A percentile compares a stretch with the other conserved stretches of the same genome.
phyloP scores from a whole-genome alignment of 2,797 vertebrate species.

The Eulemur rubriventer region DNA sequence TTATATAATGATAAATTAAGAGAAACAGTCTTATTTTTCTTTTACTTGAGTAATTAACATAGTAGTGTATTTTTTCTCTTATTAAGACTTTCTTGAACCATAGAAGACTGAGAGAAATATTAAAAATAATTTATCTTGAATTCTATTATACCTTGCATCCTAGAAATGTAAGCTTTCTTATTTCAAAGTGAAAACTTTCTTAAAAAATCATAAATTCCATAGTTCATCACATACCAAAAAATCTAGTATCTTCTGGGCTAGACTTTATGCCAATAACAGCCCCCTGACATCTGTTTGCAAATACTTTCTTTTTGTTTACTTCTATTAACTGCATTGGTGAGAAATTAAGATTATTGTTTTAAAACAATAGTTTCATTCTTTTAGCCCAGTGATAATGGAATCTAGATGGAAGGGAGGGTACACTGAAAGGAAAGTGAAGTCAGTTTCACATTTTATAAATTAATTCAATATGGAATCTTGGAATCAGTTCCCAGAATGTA shows the following conservation, averaged over 20 bases:
- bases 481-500: not conserved
- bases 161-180: not conserved
- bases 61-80: not conserved
- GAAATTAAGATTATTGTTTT: constrained; percentile 24
- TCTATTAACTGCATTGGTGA: constrained; percentile 11
- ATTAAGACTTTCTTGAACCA: not conserved
- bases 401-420: not conserved
- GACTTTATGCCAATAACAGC: not conserved
- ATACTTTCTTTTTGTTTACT: constrained; percentile 36
- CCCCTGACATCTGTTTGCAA: not conserved
- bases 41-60: not conserved
- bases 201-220: not conserved
- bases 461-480: constrained; percentile 44
- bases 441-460: constrained; percentile 47
- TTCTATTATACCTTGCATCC: not conserved
- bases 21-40: not conserved
- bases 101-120: not conserved
- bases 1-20: not conserved
- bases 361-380: not conserved
- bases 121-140: not conserved
- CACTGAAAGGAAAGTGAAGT: not conserved
- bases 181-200: not conserved
- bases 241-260: not conserved
- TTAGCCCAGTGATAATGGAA: not conserved
- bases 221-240: not conserved